Percentiles rank a stretch among this genome's conserved stretches.
Evolutionary conservation across 2,888 invertebrate species (phyloP).

Genomic region (Cantharis rustica): DNA sequence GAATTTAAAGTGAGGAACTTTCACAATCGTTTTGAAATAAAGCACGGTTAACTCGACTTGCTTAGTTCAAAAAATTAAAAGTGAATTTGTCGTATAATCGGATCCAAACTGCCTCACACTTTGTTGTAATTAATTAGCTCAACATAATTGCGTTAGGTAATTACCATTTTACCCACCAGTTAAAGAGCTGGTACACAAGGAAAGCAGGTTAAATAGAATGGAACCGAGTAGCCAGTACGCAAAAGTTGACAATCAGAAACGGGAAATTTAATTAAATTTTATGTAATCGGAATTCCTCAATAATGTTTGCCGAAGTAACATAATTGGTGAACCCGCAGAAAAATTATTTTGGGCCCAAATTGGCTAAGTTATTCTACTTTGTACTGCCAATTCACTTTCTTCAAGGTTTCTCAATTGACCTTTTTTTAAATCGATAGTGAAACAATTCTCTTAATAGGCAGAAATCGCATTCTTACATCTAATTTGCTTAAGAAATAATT

Average conservation of each 20-base stretch:
- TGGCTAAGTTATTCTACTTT: not conserved
- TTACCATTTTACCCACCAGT: not conserved
- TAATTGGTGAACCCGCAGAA: not conserved
- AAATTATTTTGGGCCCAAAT: not conserved
- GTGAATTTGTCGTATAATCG: not conserved
- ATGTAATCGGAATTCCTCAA: not conserved
- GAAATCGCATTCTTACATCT: not conserved
- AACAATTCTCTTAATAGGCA: not conserved
- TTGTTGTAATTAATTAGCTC: not conserved
- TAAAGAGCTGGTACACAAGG: not conserved
- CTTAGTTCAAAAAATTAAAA: not conserved
- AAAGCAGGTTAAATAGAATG: not conserved
- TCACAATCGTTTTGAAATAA: conserved; percentile 11
- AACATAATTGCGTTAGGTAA: not conserved
- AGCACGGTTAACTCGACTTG: not conserved
- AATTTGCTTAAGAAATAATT: not conserved
- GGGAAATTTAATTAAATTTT: not conserved
- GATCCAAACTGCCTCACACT: not conserved
- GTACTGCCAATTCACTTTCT: not conserved
- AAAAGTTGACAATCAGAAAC: not conserved
- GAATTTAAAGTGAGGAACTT: conserved; percentile 4
- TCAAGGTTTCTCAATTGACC: not conserved
- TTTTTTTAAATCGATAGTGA: not conserved
- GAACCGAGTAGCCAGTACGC: not conserved
- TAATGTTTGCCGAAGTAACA: not conserved